Percentiles rank a stretch among this genome's conserved stretches.
Conservation (phyloP, 2,113 vertebrate genomes). For the Garra rufa region DNA sequence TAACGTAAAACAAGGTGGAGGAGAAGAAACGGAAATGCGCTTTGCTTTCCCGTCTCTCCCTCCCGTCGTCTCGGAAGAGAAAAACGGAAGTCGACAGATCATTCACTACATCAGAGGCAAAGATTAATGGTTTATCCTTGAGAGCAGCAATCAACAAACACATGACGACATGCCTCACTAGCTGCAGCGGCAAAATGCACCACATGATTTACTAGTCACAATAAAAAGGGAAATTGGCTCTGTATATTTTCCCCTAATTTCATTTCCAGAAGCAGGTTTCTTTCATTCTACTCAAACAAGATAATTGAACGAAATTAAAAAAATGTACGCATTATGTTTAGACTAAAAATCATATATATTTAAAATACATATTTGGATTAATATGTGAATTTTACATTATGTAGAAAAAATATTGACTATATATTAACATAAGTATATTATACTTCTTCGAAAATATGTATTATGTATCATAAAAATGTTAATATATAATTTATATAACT, state of each 20-base stretch:
- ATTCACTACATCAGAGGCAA: slow-evolving; percentile 28
- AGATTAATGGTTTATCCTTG: slow-evolving; percentile 49
- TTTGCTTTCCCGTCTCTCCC: neutral
- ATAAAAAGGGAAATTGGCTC: slow-evolving; percentile 30
- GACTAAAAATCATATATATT: neutral
- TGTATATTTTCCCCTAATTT: slow-evolving; percentile 32
- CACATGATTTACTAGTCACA: slow-evolving; percentile 46
- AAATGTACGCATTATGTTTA: neutral
- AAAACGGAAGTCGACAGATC: slow-evolving; percentile 22
- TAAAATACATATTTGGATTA: neutral
- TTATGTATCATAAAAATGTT: too few relatives aligned
- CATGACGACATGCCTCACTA: slow-evolving; percentile 39
- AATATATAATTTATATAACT: too few relatives aligned
- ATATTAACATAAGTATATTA: too few relatives aligned
- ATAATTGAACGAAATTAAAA: neutral
- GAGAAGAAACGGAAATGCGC: neutral
- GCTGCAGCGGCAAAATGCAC: slow-evolving; percentile 23
- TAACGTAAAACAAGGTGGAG: slow-evolving; percentile 27
- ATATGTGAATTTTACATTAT: too few relatives aligned
- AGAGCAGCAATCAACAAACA: slow-evolving; percentile 50
- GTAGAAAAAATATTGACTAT: too few relatives aligned
- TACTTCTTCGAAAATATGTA: too few relatives aligned
- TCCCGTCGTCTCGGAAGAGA: slow-evolving; percentile 1
- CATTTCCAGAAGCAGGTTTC: neutral
- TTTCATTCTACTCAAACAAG: neutral